Base-by-base conservation (phyloP, 2,113 vertebrate genomes). In the Fukomys damarensis region DNA sequence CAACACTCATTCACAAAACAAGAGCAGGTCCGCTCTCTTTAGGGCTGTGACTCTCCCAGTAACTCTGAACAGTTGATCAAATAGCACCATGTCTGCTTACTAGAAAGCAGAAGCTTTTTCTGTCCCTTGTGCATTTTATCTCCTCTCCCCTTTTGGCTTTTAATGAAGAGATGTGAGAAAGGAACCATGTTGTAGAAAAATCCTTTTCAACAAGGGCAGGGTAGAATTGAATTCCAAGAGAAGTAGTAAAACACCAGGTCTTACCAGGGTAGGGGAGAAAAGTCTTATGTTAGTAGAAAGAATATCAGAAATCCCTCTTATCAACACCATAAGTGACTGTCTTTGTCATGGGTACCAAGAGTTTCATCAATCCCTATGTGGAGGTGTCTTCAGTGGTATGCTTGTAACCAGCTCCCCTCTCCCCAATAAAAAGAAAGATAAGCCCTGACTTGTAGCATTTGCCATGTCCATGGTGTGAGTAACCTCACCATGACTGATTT, bases 1-100 rank as follows among this genome's bases (percentile, higher is more conserved):
- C 91, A 97, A 97, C 82, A 63, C 28, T 93, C 94, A 97, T 98
- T 98, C 96, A 98, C 84, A 94, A 95, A 94, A 92, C 95, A 72
- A 43, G 11, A 96, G 30, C 63, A 80, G 93, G 87, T 83, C 94
- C 87, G 89, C 93, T n/a, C 66, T 95, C 96, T 96, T 98, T 92
- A 32, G 49, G 59, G 65, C 89, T 87, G 70, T 81, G 82, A 88
- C 91, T 83, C 63, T 83, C 91, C 91, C 94, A 92, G n/a, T 77
- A 89, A 82, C 84, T 43, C 87, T 86, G 68, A 68, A 49, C 90
- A 93, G 79, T 96, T 98, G 94, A 94, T 96, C 92, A 94, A 20
- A 58, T 0, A 0, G 12, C 96, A 43, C 94, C 89, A 14, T 93
- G 93, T 95, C 86, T 96, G 81, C 94, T 97, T 97, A 91, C 72